Conservation (phyloP, 1,140 invertebrate species). For the Tetragnatha versicolor region DNA sequence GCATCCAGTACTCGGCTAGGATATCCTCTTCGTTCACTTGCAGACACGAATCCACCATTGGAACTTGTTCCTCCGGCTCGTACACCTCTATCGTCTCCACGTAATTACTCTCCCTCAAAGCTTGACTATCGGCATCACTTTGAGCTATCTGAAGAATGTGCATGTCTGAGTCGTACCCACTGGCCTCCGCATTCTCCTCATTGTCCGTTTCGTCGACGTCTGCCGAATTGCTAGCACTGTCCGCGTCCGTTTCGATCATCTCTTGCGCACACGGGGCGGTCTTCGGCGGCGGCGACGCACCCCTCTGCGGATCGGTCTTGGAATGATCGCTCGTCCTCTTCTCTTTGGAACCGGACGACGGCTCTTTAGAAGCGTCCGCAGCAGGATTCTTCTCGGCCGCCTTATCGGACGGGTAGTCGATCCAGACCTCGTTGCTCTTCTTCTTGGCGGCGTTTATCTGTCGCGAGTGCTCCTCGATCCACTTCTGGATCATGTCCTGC, state of each 20-base stretch:
- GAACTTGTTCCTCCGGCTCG: slow-evolving; percentile 79
- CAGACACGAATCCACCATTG: slow-evolving; percentile 67
- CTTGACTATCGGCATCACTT: slow-evolving; percentile 11
- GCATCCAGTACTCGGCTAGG: slow-evolving; percentile 76
- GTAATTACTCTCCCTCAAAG: slow-evolving; percentile 9
- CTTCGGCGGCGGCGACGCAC: not conserved
- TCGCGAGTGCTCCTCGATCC: slow-evolving; percentile 84
- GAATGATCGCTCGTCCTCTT: not conserved
- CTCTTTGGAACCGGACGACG: not conserved
- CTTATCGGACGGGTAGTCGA: slow-evolving; percentile 38
- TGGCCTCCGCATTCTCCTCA: slow-evolving; percentile 45
- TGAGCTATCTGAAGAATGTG: slow-evolving; percentile 42
- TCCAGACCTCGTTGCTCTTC: slow-evolving; percentile 52
- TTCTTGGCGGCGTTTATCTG: slow-evolving; percentile 53
- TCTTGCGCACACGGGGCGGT: not conserved
- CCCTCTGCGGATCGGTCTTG: not conserved
- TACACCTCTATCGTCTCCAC: slow-evolving; percentile 83
- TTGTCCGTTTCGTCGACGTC: slow-evolving; percentile 55
- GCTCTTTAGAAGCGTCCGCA: not conserved
- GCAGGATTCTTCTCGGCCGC: not conserved
- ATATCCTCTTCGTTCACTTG: slow-evolving; percentile 90
- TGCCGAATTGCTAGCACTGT: slow-evolving; percentile 55
- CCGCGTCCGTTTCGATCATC: slow-evolving; percentile 19
- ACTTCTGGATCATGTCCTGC: slow-evolving; percentile 90
- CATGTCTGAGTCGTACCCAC: slow-evolving; percentile 46